Base-by-base conservation (phyloP, 2,888 invertebrate species). In the Chrysodeixis includens region DNA sequence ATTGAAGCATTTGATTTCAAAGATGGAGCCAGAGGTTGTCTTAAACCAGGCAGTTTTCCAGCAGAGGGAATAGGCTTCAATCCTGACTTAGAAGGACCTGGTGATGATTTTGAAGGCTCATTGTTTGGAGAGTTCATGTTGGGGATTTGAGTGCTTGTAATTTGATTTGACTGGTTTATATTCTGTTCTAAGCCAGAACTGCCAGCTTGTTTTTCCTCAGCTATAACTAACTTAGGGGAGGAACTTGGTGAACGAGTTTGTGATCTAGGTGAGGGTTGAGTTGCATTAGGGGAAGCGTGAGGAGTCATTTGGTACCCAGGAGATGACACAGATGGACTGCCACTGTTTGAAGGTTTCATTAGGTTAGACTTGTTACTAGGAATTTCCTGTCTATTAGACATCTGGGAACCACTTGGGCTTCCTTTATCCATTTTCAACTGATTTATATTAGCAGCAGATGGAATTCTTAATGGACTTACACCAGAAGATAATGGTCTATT, bases 201-300 rank as follows among this genome's bases (percentile, higher is more conserved):
- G 68, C 79, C 86, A 18, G 86, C 82, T 83, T 95, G 95, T 79
- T 95, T 95, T 59, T 95, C 95, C 83, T 95, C 95, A 62, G 95
- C 95, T 78, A 95, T 95, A 1, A 95, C 93, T 71, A 95, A 85
- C 78, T 95, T 95, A 40, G 95, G 95, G 40, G 95, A 95, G 44
- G 94, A 95, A 78, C 95, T 95, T 26, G 95, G 95, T 20, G 95
- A 95, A n/a, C 95, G 90, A 46, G 93, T 94, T 82, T 93, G 95
- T 30, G 92, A 86, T 71, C 94, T 90, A 62, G 95, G 93, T 59
- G 93, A 93, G 54, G 92, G 91, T 61, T 92, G 93, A 52, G 90
- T 76, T 70, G 88, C 79, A 67, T 74, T 88, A 30, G 90, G 81
- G 14, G 92, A 84, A 66, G 81, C 86, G 75, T 89, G 92, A 26